phyloP scores from a whole-genome alignment of 2,797 vertebrate species.

The Vireo griseus region DNA sequence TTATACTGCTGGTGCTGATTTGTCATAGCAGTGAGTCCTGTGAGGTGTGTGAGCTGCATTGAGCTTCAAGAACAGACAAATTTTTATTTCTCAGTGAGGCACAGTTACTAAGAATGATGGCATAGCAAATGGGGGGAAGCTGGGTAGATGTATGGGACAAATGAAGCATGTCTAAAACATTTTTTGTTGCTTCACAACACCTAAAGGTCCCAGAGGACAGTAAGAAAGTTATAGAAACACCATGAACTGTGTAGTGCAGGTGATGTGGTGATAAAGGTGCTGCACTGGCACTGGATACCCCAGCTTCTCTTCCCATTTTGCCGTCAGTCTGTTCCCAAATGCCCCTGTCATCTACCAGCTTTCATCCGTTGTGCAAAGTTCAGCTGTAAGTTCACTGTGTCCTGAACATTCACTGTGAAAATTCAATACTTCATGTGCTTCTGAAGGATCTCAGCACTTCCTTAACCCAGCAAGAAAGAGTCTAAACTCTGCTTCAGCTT shows the following conservation, averaged over 20 bases:
- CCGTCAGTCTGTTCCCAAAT: background rate
- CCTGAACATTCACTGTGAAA: background rate
- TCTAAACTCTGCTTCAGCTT: background rate
- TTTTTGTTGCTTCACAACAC: background rate
- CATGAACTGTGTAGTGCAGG: fast-evolving
- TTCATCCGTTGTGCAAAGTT: background rate
- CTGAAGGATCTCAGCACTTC: background rate
- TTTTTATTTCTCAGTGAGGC: background rate
- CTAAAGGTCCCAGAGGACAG: background rate
- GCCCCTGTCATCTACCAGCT: background rate
- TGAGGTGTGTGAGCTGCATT: background rate
- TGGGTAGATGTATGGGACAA: background rate
- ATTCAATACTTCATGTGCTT: background rate
- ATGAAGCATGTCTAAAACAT: background rate
- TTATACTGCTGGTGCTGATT: background rate
- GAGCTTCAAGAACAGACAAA: background rate
- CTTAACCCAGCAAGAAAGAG: background rate
- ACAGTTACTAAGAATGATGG: background rate
- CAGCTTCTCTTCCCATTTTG: background rate
- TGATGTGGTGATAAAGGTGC: background rate
- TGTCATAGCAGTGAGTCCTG: background rate
- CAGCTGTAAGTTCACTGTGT: background rate
- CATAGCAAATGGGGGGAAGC: fast-evolving
- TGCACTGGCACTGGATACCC: background rate
- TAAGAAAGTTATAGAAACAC: background rate